A percentile compares a stretch with the other conserved stretches of the same genome.
Evolutionary conservation across 2,888 invertebrate species (phyloP).

Genomic region (Pyrochroa serraticornis): DNA sequence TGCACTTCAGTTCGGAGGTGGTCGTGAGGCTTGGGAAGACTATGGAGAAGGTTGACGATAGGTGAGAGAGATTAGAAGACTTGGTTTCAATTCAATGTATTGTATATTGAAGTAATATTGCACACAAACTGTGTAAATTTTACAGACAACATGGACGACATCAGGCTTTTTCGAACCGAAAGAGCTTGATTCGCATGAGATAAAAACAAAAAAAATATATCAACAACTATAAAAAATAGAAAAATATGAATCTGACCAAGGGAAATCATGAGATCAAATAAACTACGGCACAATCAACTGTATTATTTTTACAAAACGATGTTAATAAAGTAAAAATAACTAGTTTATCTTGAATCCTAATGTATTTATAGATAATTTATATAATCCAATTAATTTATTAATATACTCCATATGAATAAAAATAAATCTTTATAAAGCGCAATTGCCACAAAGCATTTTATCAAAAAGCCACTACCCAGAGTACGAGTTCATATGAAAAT

Average conservation of each 20-base stretch:
- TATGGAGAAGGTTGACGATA: background rate
- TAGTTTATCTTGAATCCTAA: conserved; percentile 1
- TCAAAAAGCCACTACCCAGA: conserved; percentile 32
- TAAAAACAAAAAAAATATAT: conserved; percentile 18
- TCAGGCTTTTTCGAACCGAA: conserved; percentile 32
- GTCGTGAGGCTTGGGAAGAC: too few species aligned
- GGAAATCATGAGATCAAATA: conserved; percentile 34
- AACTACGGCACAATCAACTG: conserved; percentile 34
- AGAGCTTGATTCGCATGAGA: conserved; percentile 29
- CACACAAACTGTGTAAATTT: conserved; percentile 30
- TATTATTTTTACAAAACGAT: background rate
- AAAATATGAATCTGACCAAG: conserved; percentile 20
- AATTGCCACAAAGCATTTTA: conserved; percentile 20
- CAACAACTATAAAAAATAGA: conserved; percentile 24
- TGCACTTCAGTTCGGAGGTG: too few species aligned
- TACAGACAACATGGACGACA: conserved; percentile 24
- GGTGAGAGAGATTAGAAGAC: too few species aligned
- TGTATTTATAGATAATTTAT: conserved; percentile 15
- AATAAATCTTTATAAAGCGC: conserved; percentile 24
- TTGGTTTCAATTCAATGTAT: conserved; percentile 5
- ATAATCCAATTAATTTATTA: background rate
- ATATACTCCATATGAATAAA: conserved; percentile 19
- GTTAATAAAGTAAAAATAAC: background rate
- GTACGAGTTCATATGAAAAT: conserved; percentile 21
- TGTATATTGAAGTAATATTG: conserved; percentile 22